Evolutionary conservation across 2,888 invertebrate genomes (phyloP), one percentile per base, ranked within the genome.

Genomic region (Allophyes oxyacanthae): DNA sequence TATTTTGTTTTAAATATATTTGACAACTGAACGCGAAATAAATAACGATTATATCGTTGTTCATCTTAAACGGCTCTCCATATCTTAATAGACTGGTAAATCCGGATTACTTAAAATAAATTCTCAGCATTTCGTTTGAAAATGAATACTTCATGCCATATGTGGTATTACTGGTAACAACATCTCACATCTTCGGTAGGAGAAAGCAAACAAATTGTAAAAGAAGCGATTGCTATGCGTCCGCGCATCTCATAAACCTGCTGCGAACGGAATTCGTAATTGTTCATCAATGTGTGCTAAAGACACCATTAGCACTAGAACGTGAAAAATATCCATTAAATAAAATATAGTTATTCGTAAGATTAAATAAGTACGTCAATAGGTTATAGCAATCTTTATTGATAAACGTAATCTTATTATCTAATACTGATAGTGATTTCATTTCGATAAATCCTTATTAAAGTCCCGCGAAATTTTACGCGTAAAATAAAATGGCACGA

Each of bases 151-250:
- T 76, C 57, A 72, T 67, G 61, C 78, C 74, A 69, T 77, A 78
- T 75, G 81, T 78, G 81, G 83, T 78, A 71, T 79, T 78, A 78
- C 82, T 77, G 82, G 83, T 87, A 86, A 81, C 83, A 79, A 83
- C 77, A 79, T 61, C 75, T 77, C 63, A 84, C 83, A 86, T 87
- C 85, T 82, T 83, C 81, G 37, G 68, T 38, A 71, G 82, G 92
- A 88, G 92, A 92, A 92, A 92, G 92, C 86, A 84, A 86, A 88
- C 80, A 88, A 87, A 89, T 89, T 81, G 81, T 85, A 83, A 85
- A 85, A 72, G 76, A 75, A 75, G 46, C 71, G 72, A 84, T 84
- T 82, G 78, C 74, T 75, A 81, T 78, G 78, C 78, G 70, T 40
- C 34, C 59, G 64, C 67, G 64, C 61, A 50, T 58, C 57, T 65